Evolutionary conservation across 2,888 invertebrate species (phyloP).

Genomic region (Muscina levida): DNA sequence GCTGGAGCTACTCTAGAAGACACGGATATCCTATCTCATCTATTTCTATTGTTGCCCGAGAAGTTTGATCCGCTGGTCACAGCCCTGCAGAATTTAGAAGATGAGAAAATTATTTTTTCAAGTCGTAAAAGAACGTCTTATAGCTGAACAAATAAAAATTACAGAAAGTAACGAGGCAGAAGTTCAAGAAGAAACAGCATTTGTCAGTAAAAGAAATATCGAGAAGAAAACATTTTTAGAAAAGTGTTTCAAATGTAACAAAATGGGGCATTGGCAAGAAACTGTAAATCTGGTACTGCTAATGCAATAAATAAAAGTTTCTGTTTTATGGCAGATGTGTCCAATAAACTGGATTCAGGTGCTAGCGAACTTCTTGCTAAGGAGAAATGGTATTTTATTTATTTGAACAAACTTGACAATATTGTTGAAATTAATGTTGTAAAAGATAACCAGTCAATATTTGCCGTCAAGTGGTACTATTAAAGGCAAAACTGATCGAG

Average conservation of each 20-base stretch:
- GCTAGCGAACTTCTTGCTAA: slow-evolving; percentile 45
- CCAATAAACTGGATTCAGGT: slow-evolving; percentile 32
- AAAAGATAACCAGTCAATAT: slow-evolving; percentile 23
- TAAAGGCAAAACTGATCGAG: slow-evolving; percentile 1
- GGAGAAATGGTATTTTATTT: slow-evolving; percentile 26
- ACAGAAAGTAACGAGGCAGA: not conserved
- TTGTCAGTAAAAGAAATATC: not conserved
- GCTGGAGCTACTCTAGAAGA: slow-evolving; percentile 15
- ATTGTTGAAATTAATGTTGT: slow-evolving; percentile 34
- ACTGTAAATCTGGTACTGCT: not conserved
- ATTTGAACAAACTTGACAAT: not conserved
- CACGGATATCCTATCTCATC: not conserved
- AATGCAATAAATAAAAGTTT: slow-evolving; percentile 9
- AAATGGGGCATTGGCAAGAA: not conserved
- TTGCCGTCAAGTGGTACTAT: not conserved
- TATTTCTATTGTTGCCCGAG: slow-evolving; percentile 19
- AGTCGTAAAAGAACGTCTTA: slow-evolving; percentile 30
- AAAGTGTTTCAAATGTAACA: not conserved
- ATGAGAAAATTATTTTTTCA: not conserved
- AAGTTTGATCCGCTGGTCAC: slow-evolving; percentile 18
- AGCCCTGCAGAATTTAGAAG: slow-evolving; percentile 12
- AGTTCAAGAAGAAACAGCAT: not conserved
- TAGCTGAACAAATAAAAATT: slow-evolving; percentile 2
- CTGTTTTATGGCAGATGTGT: slow-evolving; percentile 30
- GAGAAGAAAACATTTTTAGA: not conserved